Base-by-base conservation (phyloP, 2,113 vertebrate species). In the Potamarius usumacintae region DNA sequence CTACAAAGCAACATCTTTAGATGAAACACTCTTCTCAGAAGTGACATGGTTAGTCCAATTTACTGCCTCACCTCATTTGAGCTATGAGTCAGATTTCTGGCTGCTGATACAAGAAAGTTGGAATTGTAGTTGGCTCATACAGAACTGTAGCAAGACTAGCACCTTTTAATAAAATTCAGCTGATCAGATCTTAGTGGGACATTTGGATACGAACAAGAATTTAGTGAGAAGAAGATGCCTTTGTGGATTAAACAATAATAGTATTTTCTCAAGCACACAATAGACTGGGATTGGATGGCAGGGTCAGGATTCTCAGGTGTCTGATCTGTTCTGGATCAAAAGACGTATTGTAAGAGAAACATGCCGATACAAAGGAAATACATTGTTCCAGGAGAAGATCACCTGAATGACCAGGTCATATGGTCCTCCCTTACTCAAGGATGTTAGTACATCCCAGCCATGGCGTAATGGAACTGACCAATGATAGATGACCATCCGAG, bases 11-110 rank as follows among this genome's bases (percentile, higher is more conserved):
- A 58, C 63, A 30, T 58, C 86, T 60, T 87, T 71, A 86, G 80
- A 90, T 84, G 81, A 82, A 86, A 86, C 84, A 85, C 86, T 62
- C 77, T 78, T 74, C 76, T 89, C 55, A 82, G 27, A 84, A 88
- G 86, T 69, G 86, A 89, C 90, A 89, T 62, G 63, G 82, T 74
- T 85, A 80, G 55, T 72, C 67, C 83, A 89, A 88, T 86, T 87
- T 87, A 85, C 72, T 80, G 77, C 86, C 79, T 84, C 78, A 71
- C 87, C 77, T 50, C 82, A 63, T 89, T 71, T 30, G 77, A 82
- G 86, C 77, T 89, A 63, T 78, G 78, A 82, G 76, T 85, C 83
- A 74, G 63, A 87, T 76, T 86, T 82, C 72, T 89, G 85, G 74
- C 88, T 81, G 27, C 48, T 76, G 80, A 22, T 87, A 50, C 60